Evolutionary conservation across 2,797 vertebrate species (phyloP), one percentile per base, ranked within the genome.

Genomic region (Scarus forsteni): DNA sequence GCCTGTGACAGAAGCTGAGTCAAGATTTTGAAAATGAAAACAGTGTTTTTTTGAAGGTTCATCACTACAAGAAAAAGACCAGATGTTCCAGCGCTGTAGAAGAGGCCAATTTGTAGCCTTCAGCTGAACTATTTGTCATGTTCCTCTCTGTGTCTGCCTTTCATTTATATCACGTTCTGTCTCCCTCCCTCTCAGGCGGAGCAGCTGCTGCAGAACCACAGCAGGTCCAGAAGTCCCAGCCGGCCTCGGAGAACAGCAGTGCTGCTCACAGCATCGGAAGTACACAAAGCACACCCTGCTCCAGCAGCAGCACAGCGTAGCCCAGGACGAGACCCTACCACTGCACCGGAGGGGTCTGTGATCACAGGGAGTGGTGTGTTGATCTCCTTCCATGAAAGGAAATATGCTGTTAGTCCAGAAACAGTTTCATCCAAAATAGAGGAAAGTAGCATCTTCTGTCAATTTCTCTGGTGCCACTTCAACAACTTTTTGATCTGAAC

Each of bases 211-310:
- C 50, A 34, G 27, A 90, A 77, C 85, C 93, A 7, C 96, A 95
- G 92, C 95, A 90, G 76, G 95, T 95, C 38, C 95, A 96, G 35
- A 96, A 93, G 0, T 92, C 95, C 0, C 94, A 93, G 0, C 95
- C 96, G 0, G 94, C 90, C 79, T 99, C 97, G 0, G 97, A 98
- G 81, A 98, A 96, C 95, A 98, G 97, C 96, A 99, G 98, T 0
- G 95, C 96, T 0, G 97, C 96, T 0, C 97, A 96, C 92, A 99
- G 98, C 71, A 96, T 98, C 0, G 97, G 97, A 88, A 99, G 98
- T 94, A 99, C 97, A 0, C 97, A 98, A 80, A 99, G 98, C 94
- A 99, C 97, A 0, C 98, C 98, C 27, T 99, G 98, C 80, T 98
- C 97, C 77, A 99, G 97, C 93, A 99, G 95, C 95, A 97, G 97